A percentile compares a stretch with the other conserved stretches of the same genome.
These are phyloP conservation scores for Myotis myotis DNA, from an alignment of 2,797 vertebrate species.

Conservation along the genomic window DNA sequence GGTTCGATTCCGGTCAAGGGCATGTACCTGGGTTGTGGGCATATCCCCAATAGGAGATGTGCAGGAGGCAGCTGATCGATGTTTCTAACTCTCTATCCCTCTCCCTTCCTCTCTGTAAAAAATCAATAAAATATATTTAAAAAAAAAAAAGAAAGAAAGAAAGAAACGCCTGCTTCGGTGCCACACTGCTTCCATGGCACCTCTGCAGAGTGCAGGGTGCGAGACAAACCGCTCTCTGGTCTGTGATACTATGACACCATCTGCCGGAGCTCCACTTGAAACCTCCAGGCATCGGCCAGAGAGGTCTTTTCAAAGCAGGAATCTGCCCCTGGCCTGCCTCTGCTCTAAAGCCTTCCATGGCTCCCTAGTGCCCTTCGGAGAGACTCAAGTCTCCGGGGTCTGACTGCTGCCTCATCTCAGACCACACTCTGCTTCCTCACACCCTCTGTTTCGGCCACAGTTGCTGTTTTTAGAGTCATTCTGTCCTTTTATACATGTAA, in stretches of 20 bases:
- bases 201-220: accelerated
- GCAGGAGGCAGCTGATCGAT: too few species aligned
- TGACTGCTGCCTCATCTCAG: background rate
- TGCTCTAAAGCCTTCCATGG: background rate
- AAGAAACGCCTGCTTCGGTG: background rate
- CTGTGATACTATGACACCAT: too few species aligned
- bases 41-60: too few species aligned
- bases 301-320: background rate
- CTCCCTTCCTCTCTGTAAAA: too few species aligned
- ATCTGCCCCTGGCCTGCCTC: background rate
- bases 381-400: background rate
- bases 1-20: too few species aligned
- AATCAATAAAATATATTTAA: too few species aligned
- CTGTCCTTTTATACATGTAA: background rate
- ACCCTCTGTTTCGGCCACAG: background rate
- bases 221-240: accelerated
- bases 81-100: too few species aligned
- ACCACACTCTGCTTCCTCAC: background rate
- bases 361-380: background rate
- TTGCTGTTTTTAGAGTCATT: background rate
- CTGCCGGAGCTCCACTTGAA: background rate
- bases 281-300: background rate
- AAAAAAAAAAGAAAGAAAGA: too few species aligned
- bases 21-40: too few species aligned
- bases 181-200: background rate